Evolutionary conservation across 2,888 invertebrate species (phyloP), one percentile per base, ranked within the genome.

Genomic region (Pimpla rufipes): DNA sequence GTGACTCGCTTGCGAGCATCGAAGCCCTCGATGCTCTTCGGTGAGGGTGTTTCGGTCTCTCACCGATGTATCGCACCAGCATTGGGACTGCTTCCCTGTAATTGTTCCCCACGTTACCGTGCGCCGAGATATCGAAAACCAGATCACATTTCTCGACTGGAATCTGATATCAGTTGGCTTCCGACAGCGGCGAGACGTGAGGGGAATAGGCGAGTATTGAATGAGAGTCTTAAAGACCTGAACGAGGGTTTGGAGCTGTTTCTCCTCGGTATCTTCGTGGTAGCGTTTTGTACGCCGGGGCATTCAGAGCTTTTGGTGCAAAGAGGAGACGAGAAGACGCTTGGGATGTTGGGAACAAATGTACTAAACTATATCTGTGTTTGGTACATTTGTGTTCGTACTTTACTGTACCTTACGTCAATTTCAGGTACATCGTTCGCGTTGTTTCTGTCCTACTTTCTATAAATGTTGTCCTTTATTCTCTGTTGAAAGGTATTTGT

Each of bases 61-160:
- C n/a, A n/a, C n/a, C n/a, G n/a, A n/a, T n/a, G n/a, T n/a, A n/a
- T 35, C 13, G 29, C n/a, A 16, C n/a, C 16, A 29, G 16, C 6
- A 21, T n/a, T 18, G 37, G 40, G 35, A 1, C 18, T 40, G 37
- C 50, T 47, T 40, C 52, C 45, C n/a, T 45, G 16, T 45, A 67
- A 76, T 76, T 76, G 45, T 67, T 66, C 16, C 11, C 29, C 7
- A 1, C 52, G 29, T 13, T 35, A 59, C 57, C 13, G 18, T 3
- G 50, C 29, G 29, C 35, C 40, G 42, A 42, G 29, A 59, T 76
- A 50, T 74, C 45, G n/a, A 4, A 29, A 45, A 57, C 23, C 13
- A 35, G 23, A 75, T 68, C 70, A 52, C 70, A 76, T 81, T 81
- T 81, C 75, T 55, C 45, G 21, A 55, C 35, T 40, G 40, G 35